Base-by-base conservation (phyloP, 2,888 invertebrate genomes). In the Neuroscelio doddi region DNA sequence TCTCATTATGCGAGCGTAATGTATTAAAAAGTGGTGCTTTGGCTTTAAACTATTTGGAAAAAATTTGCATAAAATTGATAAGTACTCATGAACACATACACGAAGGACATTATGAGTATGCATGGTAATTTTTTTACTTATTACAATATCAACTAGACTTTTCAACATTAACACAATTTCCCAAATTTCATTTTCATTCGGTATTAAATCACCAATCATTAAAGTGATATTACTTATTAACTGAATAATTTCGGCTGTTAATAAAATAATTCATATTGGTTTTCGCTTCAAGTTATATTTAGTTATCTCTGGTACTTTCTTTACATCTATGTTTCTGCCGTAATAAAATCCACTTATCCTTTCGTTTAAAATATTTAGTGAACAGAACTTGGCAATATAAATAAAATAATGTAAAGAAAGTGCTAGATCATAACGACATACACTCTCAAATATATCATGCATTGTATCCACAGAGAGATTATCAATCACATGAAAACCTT, bases 401-500 rank as follows among this genome's bases (percentile, higher is more conserved):
- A 66, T 62, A n/a, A 53, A 55, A 29, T 61, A 0, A 29, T 67
- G 9, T 27, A 67, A 34, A 14, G 58, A 21, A 1, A 45, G 34
- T 1, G 62, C 50, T 39, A 64, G 8, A 16, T 71, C 69, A 17
- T 70, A 70, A 21, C 65, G 47, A 27, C 64, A 68, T 16, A 67
- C 17, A 0, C 69, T 69, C 29, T 70, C 64, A 4, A 63, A 16
- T 3, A 67, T 9, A 45, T 72, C 68, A 36, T 73, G 70, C 63
- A 65, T 63, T 0, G 53, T 39, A 36, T 73, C 71, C 0, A 72
- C 71, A n/a, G 21, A 12, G 8, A 59, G 34, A 61, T 73, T 70
- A 26, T 47, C 27, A 2, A 36, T 49, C 0, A 61, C 52, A 30
- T 69, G 67, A 36, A 72, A 72, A n/a, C 45, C 45, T 10, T 10